Evolutionary conservation across 53 echinoderm and acorn worm species (phyloP), one percentile per base, ranked within the genome.

Genomic region (Mesocentrotus franciscanus): DNA sequence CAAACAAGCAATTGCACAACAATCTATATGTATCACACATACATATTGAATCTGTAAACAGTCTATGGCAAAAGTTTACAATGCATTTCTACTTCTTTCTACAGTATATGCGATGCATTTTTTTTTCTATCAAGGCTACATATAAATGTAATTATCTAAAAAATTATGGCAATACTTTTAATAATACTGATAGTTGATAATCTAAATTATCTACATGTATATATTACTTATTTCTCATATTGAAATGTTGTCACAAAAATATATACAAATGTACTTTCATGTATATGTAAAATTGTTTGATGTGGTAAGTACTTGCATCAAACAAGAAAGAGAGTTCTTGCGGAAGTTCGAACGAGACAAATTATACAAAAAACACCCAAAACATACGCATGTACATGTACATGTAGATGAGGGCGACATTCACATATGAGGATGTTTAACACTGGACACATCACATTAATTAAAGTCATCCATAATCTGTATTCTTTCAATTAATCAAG

Each of bases 1-100:
- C 87, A 87, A 87, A 87, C 32, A 27, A 75, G 11, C 11, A 87
- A 87, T 87, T 87, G 87, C 87, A 87, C 87, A 87, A 87, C 87
- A 87, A 57, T 26, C 87, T 87, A 81, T 42, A 76, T 30, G 76
- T 76, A 81, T 87, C 58, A 59, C 87, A 87, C n/a, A n/a, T 27
- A 57, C 58, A 57, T 57, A 56, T 59, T 85, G n/a, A 26, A 85
- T 27, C 59, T 27, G n/a, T 87, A 49, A 49, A 85, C 56, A 85
- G 12, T 78, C 85, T 85, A 58, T 87, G 87, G 87, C 58, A 87
- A n/a, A 56, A 11, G 18, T 58, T 87, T 87, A 84, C 87, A 87
- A 87, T 57, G 58, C 29, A 87, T 4, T 33, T 0, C 81, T 81
- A 81, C 8, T n/a, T 87, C 59, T 87, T 84, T 27, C 87, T 87